phyloP scores from a whole-genome alignment of 2,113 vertebrate species.

The Phyllopteryx taeniolatus region DNA sequence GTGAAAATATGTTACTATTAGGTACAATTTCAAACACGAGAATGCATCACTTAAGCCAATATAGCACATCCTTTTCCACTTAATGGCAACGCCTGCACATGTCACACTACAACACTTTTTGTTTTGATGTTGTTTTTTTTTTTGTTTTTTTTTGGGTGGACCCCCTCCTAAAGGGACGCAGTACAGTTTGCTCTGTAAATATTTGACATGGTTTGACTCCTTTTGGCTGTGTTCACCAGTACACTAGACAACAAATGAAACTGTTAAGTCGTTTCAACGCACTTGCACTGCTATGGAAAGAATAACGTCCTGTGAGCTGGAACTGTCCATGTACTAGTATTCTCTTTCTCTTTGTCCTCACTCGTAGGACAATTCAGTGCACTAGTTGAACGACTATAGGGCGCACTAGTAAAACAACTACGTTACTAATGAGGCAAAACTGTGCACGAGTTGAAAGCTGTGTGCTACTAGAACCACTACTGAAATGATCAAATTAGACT shows the following conservation, averaged over 20 bases:
- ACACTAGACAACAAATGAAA: background rate
- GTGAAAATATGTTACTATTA: no score
- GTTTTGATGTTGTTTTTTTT: background rate
- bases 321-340: background rate
- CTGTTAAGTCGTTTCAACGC: background rate
- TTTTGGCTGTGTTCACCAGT: background rate
- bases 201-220: background rate
- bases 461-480: no score
- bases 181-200: slow-evolving; percentile 8
- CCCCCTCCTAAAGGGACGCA: background rate
- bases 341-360: background rate
- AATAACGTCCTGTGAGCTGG: no score
- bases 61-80: background rate
- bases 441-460: no score
- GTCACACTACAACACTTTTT: background rate
- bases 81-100: background rate
- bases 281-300: background rate
- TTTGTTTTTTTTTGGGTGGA: no score
- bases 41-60: background rate
- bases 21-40: background rate
- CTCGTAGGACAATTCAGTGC: no score
- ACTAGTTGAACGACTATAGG: no score
- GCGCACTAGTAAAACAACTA: no score
- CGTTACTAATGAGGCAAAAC: no score
- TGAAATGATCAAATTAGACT: no score